These are phyloP conservation scores for Cyphomyrmex costatus DNA, from an alignment of 1,140 invertebrate genomes.

Conservation along the genomic window DNA sequence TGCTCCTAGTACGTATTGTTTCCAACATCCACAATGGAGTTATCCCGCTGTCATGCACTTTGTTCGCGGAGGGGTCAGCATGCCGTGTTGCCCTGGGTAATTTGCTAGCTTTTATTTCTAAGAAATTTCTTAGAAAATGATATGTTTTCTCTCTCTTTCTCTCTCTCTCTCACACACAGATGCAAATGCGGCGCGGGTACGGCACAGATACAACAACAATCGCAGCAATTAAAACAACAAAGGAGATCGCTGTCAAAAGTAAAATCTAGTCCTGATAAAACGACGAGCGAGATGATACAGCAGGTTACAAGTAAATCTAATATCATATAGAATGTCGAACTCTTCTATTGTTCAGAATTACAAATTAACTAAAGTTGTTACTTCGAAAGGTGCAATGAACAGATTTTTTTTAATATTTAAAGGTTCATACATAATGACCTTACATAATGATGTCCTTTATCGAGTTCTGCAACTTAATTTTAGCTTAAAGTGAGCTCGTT, in stretches of 20 bases:
- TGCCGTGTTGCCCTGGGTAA: conserved; percentile 63
- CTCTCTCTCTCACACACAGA: too few relatives aligned
- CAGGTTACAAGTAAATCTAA: conserved; percentile 62
- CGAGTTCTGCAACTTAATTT: too few relatives aligned
- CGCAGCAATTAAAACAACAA: not conserved
- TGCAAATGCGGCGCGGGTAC: conserved; percentile 54
- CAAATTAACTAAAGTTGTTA: not conserved
- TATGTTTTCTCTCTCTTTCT: not conserved
- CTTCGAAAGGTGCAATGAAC: not conserved
- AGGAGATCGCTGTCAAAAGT: conserved; percentile 9
- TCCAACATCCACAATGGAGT: not conserved
- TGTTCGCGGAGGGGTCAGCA: conserved; percentile 54
- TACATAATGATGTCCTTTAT: too few relatives aligned
- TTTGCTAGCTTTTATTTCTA: not conserved
- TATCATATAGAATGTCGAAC: conserved; percentile 13
- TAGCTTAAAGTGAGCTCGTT: too few relatives aligned
- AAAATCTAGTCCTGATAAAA: conserved; percentile 17
- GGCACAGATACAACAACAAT: conserved; percentile 12
- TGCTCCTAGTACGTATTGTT: conserved; percentile 1
- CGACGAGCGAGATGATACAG: conserved; percentile 67
- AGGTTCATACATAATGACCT: too few relatives aligned
- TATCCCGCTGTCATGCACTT: conserved; percentile 75
- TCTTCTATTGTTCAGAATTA: not conserved
- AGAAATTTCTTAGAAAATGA: not conserved
- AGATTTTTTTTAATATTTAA: not conserved